Evolutionary conservation across 2,797 vertebrate genomes (phyloP).

Genomic region (Eutrigla gurnardus): DNA sequence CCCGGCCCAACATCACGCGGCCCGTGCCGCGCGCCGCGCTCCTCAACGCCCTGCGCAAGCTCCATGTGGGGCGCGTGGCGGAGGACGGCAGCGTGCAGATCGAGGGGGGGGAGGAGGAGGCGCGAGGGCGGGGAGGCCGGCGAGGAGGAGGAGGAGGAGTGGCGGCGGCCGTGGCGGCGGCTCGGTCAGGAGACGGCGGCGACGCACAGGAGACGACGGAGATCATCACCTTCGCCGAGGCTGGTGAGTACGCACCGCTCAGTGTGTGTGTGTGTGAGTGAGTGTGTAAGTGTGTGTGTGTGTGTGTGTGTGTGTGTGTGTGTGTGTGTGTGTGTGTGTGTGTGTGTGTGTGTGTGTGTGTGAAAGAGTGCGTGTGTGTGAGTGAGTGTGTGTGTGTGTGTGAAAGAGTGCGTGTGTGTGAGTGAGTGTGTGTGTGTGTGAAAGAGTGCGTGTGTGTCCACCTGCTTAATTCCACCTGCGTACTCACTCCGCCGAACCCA

Average conservation of each 20-base stretch:
- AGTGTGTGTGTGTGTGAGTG: constrained; percentile 16
- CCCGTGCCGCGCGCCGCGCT: constrained; percentile 96
- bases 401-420: not conserved
- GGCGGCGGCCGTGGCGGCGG: constrained; percentile 79
- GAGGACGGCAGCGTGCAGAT: constrained; percentile 96
- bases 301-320: not conserved
- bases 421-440: constrained; percentile 8
- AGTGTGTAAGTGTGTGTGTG: not conserved
- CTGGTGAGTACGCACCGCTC: constrained; percentile 86
- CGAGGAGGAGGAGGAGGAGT: constrained; percentile 67
- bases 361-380: not conserved
- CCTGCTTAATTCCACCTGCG: constrained; percentile 67
- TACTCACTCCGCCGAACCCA: constrained; percentile 11
- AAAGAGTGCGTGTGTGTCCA: constrained; percentile 36
- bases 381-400: not conserved
- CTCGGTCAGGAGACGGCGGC: constrained; percentile 70
- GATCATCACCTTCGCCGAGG: constrained; percentile 98
- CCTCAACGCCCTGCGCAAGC: constrained; percentile 95
- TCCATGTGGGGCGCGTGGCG: constrained; percentile 96
- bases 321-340: too few relatives aligned
- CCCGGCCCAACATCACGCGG: constrained; percentile 95
- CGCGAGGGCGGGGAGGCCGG: constrained; percentile 67
- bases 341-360: not conserved
- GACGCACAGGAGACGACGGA: constrained; percentile 93
- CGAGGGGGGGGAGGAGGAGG: constrained; percentile 86